Conservation (phyloP, 2,797 vertebrate species). For the Rhinogobio ventralis region DNA sequence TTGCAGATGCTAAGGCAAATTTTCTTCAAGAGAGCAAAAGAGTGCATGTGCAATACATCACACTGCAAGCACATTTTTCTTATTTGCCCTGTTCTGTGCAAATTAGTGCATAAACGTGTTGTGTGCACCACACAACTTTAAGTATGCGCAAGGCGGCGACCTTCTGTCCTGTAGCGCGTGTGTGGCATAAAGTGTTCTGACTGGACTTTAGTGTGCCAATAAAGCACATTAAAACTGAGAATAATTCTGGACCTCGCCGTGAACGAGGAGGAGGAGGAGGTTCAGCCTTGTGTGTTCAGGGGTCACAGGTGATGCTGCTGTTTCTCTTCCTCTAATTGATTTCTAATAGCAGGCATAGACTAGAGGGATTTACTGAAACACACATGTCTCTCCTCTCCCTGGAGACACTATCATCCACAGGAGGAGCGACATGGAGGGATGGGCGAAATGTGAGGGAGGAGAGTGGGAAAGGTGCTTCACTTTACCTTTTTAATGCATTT, state of each 20-base stretch:
- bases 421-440: conserved; percentile 8
- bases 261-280: not conserved
- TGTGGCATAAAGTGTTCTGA: not conserved
- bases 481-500: not conserved
- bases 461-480: not conserved
- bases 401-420: not conserved
- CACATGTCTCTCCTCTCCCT: conserved; percentile 11
- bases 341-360: conserved; percentile 57
- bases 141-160: not conserved
- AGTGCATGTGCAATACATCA: not conserved
- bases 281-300: not conserved
- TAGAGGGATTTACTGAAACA: conserved; percentile 51
- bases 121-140: not conserved
- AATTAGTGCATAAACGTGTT: not conserved
- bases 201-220: not conserved
- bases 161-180: not conserved
- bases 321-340: conserved; percentile 64
- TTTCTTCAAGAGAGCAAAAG: not conserved
- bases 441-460: not conserved
- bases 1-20: too few species aligned
- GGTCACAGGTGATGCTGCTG: conserved; percentile 60
- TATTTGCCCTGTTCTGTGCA: not conserved
- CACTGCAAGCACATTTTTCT: not conserved
- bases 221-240: not conserved
- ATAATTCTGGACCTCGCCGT: not conserved